A percentile compares a stretch with the other conserved stretches of the same genome.
These are phyloP conservation scores for Craniophora ligustri DNA, from an alignment of 2,888 invertebrate genomes.

Conservation along the genomic window DNA sequence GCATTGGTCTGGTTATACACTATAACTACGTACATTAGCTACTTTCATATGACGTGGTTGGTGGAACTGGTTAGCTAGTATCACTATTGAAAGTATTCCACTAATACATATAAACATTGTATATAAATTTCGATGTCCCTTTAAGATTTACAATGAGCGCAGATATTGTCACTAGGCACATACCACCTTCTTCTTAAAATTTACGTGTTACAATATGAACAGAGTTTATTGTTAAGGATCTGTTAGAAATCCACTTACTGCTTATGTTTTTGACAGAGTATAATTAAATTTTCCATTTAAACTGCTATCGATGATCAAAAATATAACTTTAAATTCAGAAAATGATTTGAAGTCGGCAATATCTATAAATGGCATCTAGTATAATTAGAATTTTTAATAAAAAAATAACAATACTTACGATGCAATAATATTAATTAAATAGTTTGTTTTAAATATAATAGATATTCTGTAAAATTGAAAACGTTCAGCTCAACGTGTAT, in stretches of 20 bases:
- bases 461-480: conserved; percentile 13
- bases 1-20: conserved; percentile 82
- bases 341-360: no score
- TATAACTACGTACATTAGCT: conserved; percentile 67
- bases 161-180: conserved; percentile 74
- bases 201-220: conserved; percentile 21
- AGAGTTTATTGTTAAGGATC: conserved; percentile 4
- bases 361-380: no score
- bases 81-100: conserved; percentile 66
- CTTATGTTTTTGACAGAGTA: conserved; percentile 7
- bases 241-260: conserved; percentile 21
- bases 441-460: not conserved
- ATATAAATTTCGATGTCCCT: conserved; percentile 77
- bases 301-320: not conserved
- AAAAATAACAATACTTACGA: no score
- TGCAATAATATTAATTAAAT: not conserved
- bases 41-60: conserved; percentile 59
- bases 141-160: conserved; percentile 67
- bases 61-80: conserved; percentile 65
- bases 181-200: conserved; percentile 42
- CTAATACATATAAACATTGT: conserved; percentile 66
- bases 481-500: conserved; percentile 10
- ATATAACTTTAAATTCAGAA: not conserved
- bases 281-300: not conserved
- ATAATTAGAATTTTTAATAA: no score